These are phyloP conservation scores for Triplophysa dalaica DNA, from an alignment of 2,113 vertebrate genomes.

Conservation along the genomic window DNA sequence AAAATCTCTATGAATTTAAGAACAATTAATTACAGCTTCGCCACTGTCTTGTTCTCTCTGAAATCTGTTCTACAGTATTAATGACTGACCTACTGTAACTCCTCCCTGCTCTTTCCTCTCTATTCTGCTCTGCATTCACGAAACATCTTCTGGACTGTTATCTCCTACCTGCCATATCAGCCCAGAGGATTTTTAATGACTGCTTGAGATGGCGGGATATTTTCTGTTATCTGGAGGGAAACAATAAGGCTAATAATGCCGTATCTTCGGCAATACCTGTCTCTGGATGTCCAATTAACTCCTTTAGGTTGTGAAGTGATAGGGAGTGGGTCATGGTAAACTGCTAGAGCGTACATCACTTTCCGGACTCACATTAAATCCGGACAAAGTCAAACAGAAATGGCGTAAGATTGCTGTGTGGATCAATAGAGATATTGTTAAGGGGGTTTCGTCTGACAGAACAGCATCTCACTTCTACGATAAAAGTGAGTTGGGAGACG, in stretches of 20 bases:
- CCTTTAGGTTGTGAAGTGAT: constrained; percentile 18
- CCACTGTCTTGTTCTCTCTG: background rate
- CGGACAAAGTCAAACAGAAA: constrained; percentile 37
- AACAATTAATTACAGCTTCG: too few species aligned
- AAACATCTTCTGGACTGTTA: background rate
- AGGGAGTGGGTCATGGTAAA: constrained; percentile 10
- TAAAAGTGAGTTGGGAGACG: constrained; percentile 27
- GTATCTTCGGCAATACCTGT: constrained; percentile 45
- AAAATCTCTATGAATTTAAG: too few species aligned
- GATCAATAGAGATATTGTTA: constrained; percentile 58
- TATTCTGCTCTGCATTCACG: background rate
- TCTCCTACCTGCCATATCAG: constrained; percentile 9
- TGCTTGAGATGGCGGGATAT: constrained; percentile 39
- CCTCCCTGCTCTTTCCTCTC: background rate
- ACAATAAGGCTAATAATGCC: constrained; percentile 44
- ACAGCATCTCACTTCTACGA: constrained; percentile 34
- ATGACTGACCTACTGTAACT: background rate
- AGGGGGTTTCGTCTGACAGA: constrained; percentile 42
- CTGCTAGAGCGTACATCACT: constrained; percentile 49
- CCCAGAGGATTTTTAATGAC: constrained; percentile 46
- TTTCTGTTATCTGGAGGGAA: constrained; percentile 41
- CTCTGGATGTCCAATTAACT: constrained; percentile 51
- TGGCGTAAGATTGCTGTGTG: constrained; percentile 20
- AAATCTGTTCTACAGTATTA: background rate
- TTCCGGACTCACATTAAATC: constrained; percentile 34